Conservation (phyloP, 2,797 vertebrate species). For the Syndactyla subalaris region DNA sequence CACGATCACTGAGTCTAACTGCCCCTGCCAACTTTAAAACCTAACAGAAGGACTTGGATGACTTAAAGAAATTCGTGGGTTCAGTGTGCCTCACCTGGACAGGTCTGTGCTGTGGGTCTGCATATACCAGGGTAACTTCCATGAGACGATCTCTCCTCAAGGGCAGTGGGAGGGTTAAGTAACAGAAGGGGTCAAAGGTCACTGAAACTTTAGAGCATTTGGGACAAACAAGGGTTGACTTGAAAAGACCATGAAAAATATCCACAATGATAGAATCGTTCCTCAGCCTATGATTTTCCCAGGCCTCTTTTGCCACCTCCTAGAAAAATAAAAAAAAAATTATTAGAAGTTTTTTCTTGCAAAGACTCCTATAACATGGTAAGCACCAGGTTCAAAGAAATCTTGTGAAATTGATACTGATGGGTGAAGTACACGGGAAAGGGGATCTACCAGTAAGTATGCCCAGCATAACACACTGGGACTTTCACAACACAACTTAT, state of each 20-base stretch:
- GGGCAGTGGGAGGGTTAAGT: conserved; percentile 94
- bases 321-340: conserved; percentile 70
- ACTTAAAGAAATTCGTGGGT: neutral
- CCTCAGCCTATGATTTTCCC: conserved; percentile 96
- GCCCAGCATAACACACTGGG: neutral
- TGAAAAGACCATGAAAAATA: conserved; percentile 99
- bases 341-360: neutral
- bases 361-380: neutral
- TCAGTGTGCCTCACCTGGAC: conserved; percentile 78
- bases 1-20: neutral
- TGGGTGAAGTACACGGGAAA: neutral
- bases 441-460: neutral
- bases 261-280: conserved; percentile 99
- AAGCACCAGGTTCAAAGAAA: neutral
- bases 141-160: conserved; percentile 95
- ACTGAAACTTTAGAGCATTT: conserved; percentile 95
- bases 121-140: conserved; percentile 91
- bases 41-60: neutral
- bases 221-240: conserved; percentile 97
- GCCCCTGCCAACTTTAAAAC: neutral
- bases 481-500: neutral
- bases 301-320: conserved; percentile 97
- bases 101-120: conserved; percentile 88
- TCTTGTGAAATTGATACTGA: neutral
- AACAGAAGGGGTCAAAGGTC: conserved; percentile 99